phyloP scores from a whole-genome alignment of 2,113 vertebrate genomes.

The Gallinago undulata region DNA sequence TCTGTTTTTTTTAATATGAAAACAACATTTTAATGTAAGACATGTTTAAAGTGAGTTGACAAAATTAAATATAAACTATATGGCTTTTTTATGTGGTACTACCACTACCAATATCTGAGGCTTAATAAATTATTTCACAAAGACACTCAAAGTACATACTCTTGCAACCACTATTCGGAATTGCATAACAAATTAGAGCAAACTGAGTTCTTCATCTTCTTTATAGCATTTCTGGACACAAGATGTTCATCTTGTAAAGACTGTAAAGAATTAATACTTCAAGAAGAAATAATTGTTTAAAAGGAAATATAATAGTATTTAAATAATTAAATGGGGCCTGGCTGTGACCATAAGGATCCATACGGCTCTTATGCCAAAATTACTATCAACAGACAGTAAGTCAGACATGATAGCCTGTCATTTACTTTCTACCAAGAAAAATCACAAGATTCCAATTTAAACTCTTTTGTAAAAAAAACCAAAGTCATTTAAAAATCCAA shows the following conservation, averaged over 20 bases:
- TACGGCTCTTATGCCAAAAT: not conserved
- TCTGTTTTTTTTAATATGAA: not conserved
- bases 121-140: not conserved
- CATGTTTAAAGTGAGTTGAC: not conserved
- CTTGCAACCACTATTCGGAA: not conserved
- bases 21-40: not conserved
- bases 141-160: not conserved
- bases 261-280: not conserved
- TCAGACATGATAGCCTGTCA: not conserved
- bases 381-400: not conserved
- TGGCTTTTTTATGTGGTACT: not conserved
- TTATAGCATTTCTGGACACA: not conserved
- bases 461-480: not conserved
- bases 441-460: not conserved
- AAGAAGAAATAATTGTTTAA: not conserved
- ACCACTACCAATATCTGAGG: not conserved
- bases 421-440: not conserved
- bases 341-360: not conserved
- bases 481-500: not conserved
- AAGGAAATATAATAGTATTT: not conserved
- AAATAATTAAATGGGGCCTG: not conserved
- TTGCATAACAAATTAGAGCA: not conserved
- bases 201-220: not conserved
- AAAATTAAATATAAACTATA: not conserved
- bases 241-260: not conserved